These are phyloP conservation scores for Brachionus calyciflorus DNA, from an alignment of 1,140 invertebrate genomes.

Conservation along the genomic window DNA sequence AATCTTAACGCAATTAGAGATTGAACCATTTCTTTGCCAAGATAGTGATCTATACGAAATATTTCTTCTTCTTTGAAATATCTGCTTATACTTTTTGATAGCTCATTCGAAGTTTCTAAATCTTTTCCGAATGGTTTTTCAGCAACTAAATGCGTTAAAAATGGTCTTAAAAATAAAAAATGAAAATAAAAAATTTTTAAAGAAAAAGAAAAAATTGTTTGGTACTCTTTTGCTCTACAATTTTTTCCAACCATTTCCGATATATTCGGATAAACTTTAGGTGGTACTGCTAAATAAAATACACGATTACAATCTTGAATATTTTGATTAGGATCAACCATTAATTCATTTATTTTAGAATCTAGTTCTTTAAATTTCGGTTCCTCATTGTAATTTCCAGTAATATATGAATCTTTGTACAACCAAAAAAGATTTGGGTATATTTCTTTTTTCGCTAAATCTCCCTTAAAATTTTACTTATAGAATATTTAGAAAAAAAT, in stretches of 20 bases:
- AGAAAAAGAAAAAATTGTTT: background rate
- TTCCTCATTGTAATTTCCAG: slow-evolving; percentile 76
- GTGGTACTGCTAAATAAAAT: slow-evolving; percentile 95
- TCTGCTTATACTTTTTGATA: slow-evolving; percentile 80
- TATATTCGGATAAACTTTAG: slow-evolving; percentile 83
- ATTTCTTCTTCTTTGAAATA: slow-evolving; percentile 92
- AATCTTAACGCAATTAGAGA: slow-evolving; percentile 86
- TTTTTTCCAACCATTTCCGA: slow-evolving; percentile 78
- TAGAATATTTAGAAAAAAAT: too few species aligned
- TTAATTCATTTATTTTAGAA: slow-evolving; percentile 67
- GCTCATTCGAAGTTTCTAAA: slow-evolving; percentile 73
- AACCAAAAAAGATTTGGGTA: slow-evolving; percentile 97
- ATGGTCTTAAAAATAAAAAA: slow-evolving; percentile 65
- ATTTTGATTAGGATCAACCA: slow-evolving; percentile 51
- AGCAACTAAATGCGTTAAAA: slow-evolving; percentile 89
- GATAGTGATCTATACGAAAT: slow-evolving; percentile 96
- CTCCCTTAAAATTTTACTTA: slow-evolving; percentile 68
- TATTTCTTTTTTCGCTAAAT: slow-evolving; percentile 97
- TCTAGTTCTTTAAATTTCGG: slow-evolving; percentile 78
- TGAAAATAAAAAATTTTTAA: slow-evolving; percentile 51
- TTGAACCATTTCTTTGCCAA: slow-evolving; percentile 99
- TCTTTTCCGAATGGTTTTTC: slow-evolving; percentile 98
- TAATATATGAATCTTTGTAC: slow-evolving; percentile 82
- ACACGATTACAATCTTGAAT: slow-evolving; percentile 72
- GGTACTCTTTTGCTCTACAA: slow-evolving; percentile 77